phyloP scores from a whole-genome alignment of 2,888 invertebrate genomes.

The Sussaba pulchella region DNA sequence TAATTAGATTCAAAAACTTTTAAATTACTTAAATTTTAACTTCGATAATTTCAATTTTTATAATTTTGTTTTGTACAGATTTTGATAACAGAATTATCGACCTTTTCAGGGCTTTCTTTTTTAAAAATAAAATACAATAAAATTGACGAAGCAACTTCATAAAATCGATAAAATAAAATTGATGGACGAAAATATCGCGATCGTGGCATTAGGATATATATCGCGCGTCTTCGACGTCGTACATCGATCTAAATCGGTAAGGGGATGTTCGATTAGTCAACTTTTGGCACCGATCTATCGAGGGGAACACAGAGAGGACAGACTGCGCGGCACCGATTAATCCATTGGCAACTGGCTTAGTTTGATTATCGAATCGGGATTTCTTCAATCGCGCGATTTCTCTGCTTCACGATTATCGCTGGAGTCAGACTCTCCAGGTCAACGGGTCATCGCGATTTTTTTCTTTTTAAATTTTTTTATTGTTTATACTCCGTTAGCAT shows the following conservation, averaged over 20 bases:
- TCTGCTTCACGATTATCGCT: background rate
- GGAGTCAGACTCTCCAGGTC: conserved; percentile 11
- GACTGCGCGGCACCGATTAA: conserved; percentile 76
- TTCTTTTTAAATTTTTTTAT: too few species aligned
- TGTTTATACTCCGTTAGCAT: too few species aligned
- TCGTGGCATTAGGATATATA: conserved; percentile 18
- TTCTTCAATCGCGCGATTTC: conserved; percentile 10
- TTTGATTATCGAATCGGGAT: background rate
- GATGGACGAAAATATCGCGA: conserved; percentile 37
- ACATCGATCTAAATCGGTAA: conserved; percentile 53
- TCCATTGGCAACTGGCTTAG: conserved; percentile 18
- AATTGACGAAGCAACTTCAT: too few species aligned
- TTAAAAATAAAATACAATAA: too few species aligned
- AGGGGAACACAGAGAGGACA: conserved; percentile 66
- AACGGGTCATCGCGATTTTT: background rate
- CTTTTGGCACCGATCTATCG: conserved; percentile 54
- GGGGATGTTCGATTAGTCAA: conserved; percentile 61
- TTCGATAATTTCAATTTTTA: too few species aligned
- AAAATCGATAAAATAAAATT: background rate
- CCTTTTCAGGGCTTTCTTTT: too few species aligned
- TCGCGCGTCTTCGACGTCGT: conserved; percentile 3
- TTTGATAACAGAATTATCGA: too few species aligned
- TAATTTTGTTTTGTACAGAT: too few species aligned
- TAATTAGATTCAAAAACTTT: too few species aligned
- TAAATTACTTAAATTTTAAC: too few species aligned